Evolutionary conservation across 1,140 invertebrate genomes (phyloP).

Genomic region (Delia radicum): DNA sequence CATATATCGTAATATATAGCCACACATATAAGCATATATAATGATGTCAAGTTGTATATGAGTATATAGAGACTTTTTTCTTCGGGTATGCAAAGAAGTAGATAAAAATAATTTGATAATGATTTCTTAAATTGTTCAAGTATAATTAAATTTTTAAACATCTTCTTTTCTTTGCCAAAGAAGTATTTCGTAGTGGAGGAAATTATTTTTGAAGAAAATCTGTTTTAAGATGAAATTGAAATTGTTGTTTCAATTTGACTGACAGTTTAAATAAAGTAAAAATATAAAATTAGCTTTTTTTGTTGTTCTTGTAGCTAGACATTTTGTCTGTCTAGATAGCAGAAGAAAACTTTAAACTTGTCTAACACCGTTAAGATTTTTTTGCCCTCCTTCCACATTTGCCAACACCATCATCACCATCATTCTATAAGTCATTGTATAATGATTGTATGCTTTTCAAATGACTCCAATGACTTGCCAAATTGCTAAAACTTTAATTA

Average conservation of each 20-base stretch:
- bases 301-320: background rate
- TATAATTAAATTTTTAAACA: background rate
- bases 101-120: too few species aligned
- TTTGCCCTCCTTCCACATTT: background rate
- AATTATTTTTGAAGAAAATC: background rate
- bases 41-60: too few species aligned
- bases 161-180: background rate
- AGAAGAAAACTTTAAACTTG: background rate
- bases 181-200: background rate
- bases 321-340: background rate
- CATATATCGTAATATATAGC: too few species aligned
- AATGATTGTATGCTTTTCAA: background rate
- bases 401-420: background rate
- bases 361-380: background rate
- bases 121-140: too few species aligned
- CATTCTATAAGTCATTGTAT: background rate
- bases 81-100: too few species aligned
- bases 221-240: background rate
- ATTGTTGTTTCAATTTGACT: constrained; percentile 1
- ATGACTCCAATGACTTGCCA: background rate
- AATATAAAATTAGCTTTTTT: constrained; percentile 2
- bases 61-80: too few species aligned
- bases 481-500: constrained; percentile 19
- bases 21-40: too few species aligned
- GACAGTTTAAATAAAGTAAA: background rate